These are phyloP conservation scores for Cantharis rufa DNA, from an alignment of 2,888 invertebrate species.

Conservation along the genomic window DNA sequence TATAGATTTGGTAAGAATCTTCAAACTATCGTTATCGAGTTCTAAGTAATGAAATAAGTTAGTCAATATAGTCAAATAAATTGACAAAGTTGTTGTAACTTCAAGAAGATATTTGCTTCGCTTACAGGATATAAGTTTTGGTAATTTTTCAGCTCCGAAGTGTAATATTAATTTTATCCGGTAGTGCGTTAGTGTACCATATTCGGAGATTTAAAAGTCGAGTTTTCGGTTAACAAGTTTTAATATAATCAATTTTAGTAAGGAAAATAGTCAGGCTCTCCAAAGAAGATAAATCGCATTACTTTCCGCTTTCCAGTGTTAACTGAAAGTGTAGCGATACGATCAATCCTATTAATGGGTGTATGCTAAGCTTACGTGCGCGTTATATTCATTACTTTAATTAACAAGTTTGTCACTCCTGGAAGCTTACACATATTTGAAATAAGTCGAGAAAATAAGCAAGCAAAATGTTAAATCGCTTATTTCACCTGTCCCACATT, in stretches of 20 bases:
- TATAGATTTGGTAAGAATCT: neutral
- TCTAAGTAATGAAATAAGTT: neutral
- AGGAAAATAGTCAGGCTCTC: neutral
- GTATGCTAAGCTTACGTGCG: neutral
- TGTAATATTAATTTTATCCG: neutral
- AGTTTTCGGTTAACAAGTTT: conserved; percentile 22
- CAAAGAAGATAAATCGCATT: neutral
- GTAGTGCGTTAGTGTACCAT: neutral
- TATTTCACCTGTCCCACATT: neutral
- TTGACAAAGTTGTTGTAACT: neutral
- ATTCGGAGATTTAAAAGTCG: conserved; percentile 7
- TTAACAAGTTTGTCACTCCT: neutral
- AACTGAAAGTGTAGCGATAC: neutral
- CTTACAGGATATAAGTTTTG: neutral
- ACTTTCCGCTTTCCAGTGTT: neutral
- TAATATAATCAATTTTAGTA: conserved; percentile 23
- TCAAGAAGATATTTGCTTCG: neutral
- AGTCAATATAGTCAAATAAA: neutral
- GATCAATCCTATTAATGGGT: conserved; percentile 3
- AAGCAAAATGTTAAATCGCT: neutral
- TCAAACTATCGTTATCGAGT: neutral
- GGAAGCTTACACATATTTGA: neutral
- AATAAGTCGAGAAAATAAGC: neutral
- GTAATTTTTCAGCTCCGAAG: neutral
- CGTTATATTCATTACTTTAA: neutral